Base-by-base conservation (phyloP, 35 echinoderm and acorn worm species). In the Ophioderma brevispina region DNA sequence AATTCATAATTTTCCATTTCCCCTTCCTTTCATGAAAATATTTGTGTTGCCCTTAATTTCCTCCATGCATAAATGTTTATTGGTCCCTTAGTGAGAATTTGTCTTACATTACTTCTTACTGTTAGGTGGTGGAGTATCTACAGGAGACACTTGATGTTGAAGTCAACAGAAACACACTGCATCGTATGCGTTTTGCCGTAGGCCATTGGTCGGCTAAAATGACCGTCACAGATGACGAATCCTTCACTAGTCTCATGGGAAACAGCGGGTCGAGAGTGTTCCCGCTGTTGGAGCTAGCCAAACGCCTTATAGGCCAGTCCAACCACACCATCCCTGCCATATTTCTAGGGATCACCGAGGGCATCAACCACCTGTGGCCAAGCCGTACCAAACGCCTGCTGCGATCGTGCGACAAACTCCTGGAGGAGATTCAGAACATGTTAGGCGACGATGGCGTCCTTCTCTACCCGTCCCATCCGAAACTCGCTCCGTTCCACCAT, bases 401-500 rank as follows among this genome's bases (percentile, higher is more conserved):
- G 37, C 31, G 38, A 0, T 88, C 94, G 3, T 87, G 87, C 42
- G 40, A 89, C 3, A 99, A 95, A 77, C 85, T 99, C 19, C 46
- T 86, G 3, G 91, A 87, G 13, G 90, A 99, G 41, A 52, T 99
- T 35, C 76, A 78, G 33, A 89, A 87, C 6, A 77, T 99, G 33
- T 49, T 99, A 23, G 97, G 97, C 10, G 79, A 92, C 28, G 87
- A 99, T 70, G 97, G 97, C 3, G 87, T 99, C 1, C 75, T 99
- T 13, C 36, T 99, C 39, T 99, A 95, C 56, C 97, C 97, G 2
- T 93, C 97, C 41, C 97, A 99, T 81, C 91, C 97, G 30, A 99
- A 99, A 84, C 55, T 99, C 39, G 94, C 97, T n/a, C 97, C 90
- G 32, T 99, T 80, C 87, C 97, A 99, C 80, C 92, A 95, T 46